Evolutionary conservation across 2,888 invertebrate genomes (phyloP), one percentile per base, ranked within the genome.

Genomic region (Muscina levida): DNA sequence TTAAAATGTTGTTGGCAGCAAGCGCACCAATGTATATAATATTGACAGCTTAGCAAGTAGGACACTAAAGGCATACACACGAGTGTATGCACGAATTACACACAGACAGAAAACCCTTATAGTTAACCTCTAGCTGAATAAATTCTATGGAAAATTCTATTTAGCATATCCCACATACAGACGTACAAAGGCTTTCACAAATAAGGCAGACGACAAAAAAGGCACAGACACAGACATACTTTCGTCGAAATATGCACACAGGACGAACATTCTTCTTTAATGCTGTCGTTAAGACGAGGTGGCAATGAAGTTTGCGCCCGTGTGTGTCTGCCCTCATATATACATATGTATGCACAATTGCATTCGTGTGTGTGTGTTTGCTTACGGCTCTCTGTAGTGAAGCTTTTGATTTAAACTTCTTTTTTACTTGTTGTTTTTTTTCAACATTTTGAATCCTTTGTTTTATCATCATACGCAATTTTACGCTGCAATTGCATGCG

Each of bases 241-340:
- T 11, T 26, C 15, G 24, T 26, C 46, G 31, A 11, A 24, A 19
- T 15, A 56, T 31, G 17, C 37, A 62, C n/a, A 8, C 51, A 4
- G 59, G 24, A 57, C 42, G 51, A 46, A 26, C 42, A 42, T 48
- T 22, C 46, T 37, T 48, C 46, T 57, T 24, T 56, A 57, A 39
- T 44, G 57, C 26, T 31, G 17, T 48, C 31, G 37, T 15, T 5
- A 17, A 72, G 22, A n/a, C 71, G 42, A 72, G 82, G 65, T 71
- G 71, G 82, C 83, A 83, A 77, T 82, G 82, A 74, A 82, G 82
- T 77, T 82, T 74, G 44, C n/a, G n/a, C n/a, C n/a, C n/a, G n/a
- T n/a, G n/a, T n/a, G n/a, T n/a, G n/a, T n/a, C n/a, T n/a, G n/a
- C n/a, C n/a, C n/a, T n/a, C 31, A 15, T 57, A 39, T 39, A 44